These are phyloP conservation scores for Proterorhinus semilunaris DNA, from an alignment of 2,113 vertebrate species.

Conservation along the genomic window DNA sequence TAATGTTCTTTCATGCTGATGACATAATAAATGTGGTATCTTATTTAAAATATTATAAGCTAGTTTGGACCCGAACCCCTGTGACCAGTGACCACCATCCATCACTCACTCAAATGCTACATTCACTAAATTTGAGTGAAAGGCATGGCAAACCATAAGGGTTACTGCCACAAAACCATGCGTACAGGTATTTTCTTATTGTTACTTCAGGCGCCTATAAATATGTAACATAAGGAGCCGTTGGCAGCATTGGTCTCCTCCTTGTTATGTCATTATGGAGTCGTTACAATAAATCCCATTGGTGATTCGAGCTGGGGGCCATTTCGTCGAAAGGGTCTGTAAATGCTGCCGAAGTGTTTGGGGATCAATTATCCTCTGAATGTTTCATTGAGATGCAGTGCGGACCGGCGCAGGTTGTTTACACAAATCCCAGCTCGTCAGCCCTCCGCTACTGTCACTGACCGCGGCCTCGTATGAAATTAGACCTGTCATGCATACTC, in stretches of 20 bases:
- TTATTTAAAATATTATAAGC: too few species aligned
- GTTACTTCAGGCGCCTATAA: neutral
- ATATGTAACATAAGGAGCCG: neutral
- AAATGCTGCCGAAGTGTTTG: conserved; percentile 15
- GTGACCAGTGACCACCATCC: too few species aligned
- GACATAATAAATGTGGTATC: too few species aligned
- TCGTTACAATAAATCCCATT: neutral
- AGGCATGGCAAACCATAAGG: too few species aligned
- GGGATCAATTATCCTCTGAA: conserved; percentile 27
- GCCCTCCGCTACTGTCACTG: conserved; percentile 19
- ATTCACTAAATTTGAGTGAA: too few species aligned
- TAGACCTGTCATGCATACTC: conserved; percentile 13
- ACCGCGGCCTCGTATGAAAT: conserved; percentile 18
- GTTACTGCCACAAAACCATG: neutral
- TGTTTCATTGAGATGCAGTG: conserved; percentile 22
- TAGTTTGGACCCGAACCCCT: too few species aligned
- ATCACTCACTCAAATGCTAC: too few species aligned
- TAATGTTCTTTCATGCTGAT: too few species aligned
- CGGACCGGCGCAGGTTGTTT: conserved; percentile 19
- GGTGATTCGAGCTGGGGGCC: conserved; percentile 22
- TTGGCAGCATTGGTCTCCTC: neutral
- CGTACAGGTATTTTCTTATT: neutral
- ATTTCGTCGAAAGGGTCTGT: conserved; percentile 24
- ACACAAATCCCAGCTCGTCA: conserved; percentile 12
- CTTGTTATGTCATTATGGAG: neutral